Evolutionary conservation across 2,888 invertebrate genomes (phyloP), one percentile per base, ranked within the genome.

Genomic region (Belgica antarctica): DNA sequence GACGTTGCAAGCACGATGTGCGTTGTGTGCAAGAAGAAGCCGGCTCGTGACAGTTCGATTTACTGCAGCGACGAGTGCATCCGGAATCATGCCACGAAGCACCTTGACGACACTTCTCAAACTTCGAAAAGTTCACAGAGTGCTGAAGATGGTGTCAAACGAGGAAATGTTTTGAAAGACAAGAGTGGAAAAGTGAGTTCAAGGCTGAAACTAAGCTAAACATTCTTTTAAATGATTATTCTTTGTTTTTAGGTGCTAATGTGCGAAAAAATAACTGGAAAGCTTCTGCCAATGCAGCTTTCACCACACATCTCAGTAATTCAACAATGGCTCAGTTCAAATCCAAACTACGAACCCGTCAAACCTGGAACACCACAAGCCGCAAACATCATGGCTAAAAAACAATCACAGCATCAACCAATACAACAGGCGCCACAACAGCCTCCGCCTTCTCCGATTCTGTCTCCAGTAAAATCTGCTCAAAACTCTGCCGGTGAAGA

Each of bases 11-110:
- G 62, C 28, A 27, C 31, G 25, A 7, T 79, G 72, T 93, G 93
- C 76, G 88, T 92, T 62, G 89, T 90, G 12, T 93, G 93, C 77
- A 89, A 89, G 76, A 80, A 75, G 71, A 87, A 87, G 75, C 81
- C 86, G 17, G 87, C 90, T 0, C 84, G 90, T n/a, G 82, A 84
- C n/a, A 89, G 87, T 75, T 90, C 91, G 69, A 90, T 94, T 74
- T 96, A 93, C 79, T 96, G 96, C 78, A 91, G 93, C 75, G 90
- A 94, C 75, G 85, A 86, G 31, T 96, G 96, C 77, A 92, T 95
- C 74, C 83, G 89, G 71, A 88, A 88, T 74, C 93, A 94, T 80
- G 92, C 92, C 1, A 88, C 90, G 75, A 89, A 89, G 78, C 81
- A 74, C 57, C 4, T 57, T 2, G 68, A 68, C 57, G 68, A 68